phyloP scores from a whole-genome alignment of 2,888 invertebrate species.

The Strigamia transsilvanica region DNA sequence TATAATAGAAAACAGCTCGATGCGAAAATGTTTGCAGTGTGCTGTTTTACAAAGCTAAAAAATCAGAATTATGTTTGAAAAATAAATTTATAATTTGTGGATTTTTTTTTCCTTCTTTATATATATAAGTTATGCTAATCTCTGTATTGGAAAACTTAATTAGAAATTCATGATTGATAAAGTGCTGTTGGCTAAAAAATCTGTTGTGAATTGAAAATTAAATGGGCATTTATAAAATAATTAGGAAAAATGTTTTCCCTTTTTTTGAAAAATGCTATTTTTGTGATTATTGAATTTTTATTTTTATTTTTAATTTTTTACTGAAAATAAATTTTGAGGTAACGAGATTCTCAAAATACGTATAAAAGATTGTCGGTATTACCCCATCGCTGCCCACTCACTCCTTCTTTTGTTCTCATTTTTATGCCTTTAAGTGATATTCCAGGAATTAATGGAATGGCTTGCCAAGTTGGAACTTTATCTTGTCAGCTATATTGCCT shows the following conservation, averaged over 20 bases:
- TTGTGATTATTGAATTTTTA: too few species aligned
- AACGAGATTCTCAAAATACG: neutral
- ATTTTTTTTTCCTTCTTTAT: neutral
- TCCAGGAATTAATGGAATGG: neutral
- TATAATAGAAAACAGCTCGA: neutral
- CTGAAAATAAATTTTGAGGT: neutral
- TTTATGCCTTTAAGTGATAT: neutral
- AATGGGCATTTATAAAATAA: too few species aligned
- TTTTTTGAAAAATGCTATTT: too few species aligned
- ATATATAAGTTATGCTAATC: neutral
- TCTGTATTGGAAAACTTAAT: neutral
- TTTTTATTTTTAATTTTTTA: too few species aligned
- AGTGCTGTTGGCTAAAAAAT: neutral
- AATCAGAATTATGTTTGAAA: neutral
- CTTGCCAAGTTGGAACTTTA: neutral
- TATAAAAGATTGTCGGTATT: neutral
- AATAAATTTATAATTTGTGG: neutral
- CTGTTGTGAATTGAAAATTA: too few species aligned
- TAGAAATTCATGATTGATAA: neutral
- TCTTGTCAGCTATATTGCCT: neutral
- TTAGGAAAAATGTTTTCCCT: too few species aligned
- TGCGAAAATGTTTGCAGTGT: neutral
- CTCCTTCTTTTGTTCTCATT: neutral
- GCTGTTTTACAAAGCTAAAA: neutral
- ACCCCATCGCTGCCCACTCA: neutral